Base-by-base conservation (phyloP, 2,797 vertebrate species). In the Tinamus major region DNA sequence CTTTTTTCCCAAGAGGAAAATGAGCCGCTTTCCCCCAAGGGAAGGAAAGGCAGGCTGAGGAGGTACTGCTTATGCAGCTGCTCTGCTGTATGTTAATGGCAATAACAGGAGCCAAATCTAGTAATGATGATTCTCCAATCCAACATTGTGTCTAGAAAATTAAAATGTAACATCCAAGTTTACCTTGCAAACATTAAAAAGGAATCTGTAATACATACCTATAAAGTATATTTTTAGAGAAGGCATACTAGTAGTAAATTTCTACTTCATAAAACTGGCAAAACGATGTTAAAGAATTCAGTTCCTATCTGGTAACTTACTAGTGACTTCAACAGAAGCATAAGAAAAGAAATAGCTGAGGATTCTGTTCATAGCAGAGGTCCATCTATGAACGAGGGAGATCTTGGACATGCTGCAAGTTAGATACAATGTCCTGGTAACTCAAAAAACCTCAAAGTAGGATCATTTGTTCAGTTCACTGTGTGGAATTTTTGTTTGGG, bases 41-140 rank as follows among this genome's bases (percentile, higher is more conserved):
- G 39, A 85, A 41, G 29, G 71, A 85, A 90, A 72, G 90, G 42
- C 29, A 90, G 61, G 51, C 35, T 82, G 56, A 94, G 64, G 86
- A 87, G 85, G 77, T 77, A 17, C 10, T 68, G 51, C 11, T 12
- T 68, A 35, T 49, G 23, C 35, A 46, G 26, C 21, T 33, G n/a
- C 33, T 68, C 44, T 68, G 65, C 48, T 84, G 1, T 56, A 46
- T 75, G 19, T 79, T 86, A 84, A 39, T 64, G 37, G 26, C 35
- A 79, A 19, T 87, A 91, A 79, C 68, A 65, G 72, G 58, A 78
- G 49, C n/a, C 20, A 85, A 86, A 67, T 19, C 21, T 33, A 20
- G 24, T 29, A 64, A 82, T 78, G 37, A 82, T 49, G 24, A 79
- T 55, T 87, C 27, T 27, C 74, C 24, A 4, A 16, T 71, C 37